A percentile compares a stretch with the other conserved stretches of the same genome.
Conservation (phyloP, 2,797 vertebrate species). For the Helostoma temminkii region DNA sequence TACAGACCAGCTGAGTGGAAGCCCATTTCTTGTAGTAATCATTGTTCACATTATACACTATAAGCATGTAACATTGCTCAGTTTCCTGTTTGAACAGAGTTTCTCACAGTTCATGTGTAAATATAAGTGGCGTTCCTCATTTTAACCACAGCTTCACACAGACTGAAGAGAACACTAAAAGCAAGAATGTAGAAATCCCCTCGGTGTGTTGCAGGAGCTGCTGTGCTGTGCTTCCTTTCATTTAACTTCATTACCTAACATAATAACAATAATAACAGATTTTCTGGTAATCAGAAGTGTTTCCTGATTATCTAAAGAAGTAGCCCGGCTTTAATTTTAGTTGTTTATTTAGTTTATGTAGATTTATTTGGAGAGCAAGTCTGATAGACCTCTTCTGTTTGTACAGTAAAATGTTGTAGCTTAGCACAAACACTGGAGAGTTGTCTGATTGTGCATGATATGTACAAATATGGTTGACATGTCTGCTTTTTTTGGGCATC, state of each 20-base stretch:
- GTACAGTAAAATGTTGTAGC: background rate
- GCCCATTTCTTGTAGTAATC: background rate
- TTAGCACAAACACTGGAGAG: background rate
- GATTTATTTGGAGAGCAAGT: background rate
- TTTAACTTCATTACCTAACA: background rate
- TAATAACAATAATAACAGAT: background rate
- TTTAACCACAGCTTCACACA: background rate
- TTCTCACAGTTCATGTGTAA: constrained; percentile 16
- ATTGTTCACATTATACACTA: background rate
- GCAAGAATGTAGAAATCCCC: background rate
- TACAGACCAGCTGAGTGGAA: background rate
- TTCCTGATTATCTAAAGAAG: background rate
- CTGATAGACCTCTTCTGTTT: background rate
- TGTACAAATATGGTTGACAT: background rate
- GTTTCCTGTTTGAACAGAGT: constrained; percentile 1
- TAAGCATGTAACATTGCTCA: background rate
- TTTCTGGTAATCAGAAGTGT: background rate
- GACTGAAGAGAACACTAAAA: background rate
- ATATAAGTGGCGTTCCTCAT: constrained; percentile 24
- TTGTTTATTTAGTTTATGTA: background rate
- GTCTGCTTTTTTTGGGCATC: background rate
- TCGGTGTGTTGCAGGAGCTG: background rate
- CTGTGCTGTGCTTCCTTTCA: constrained; percentile 3
- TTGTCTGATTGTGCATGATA: background rate
- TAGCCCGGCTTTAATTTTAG: background rate